A percentile compares a stretch with the other conserved stretches of the same genome.
These are phyloP conservation scores for Peromyscus aztecus DNA, from an alignment of 2,797 vertebrate genomes.

Conservation along the genomic window DNA sequence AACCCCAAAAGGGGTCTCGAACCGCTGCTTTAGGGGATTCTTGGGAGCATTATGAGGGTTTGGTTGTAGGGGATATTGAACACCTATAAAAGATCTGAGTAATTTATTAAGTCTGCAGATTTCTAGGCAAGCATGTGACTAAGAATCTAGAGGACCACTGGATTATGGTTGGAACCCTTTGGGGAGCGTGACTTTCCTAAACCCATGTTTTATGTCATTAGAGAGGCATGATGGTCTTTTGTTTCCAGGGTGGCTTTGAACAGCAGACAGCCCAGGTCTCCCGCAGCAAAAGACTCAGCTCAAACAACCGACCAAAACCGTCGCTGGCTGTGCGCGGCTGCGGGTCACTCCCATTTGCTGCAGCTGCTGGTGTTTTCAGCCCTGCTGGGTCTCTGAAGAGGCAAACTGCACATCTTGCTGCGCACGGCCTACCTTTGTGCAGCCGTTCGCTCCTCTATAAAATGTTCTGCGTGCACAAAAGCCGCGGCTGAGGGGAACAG, in stretches of 20 bases:
- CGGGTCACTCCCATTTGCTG: constrained; percentile 68
- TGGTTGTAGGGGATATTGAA: background rate
- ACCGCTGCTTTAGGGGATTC: background rate
- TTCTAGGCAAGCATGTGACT: background rate
- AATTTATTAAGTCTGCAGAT: background rate
- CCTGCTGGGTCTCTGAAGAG: constrained; percentile 71
- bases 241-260: constrained; percentile 65
- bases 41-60: background rate
- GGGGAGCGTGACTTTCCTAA: constrained; percentile 36
- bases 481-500: constrained; percentile 90
- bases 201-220: background rate
- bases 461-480: constrained; percentile 91
- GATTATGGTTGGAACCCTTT: constrained; percentile 23
- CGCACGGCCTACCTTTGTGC: constrained; percentile 83
- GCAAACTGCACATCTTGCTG: constrained; percentile 71
- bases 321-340: constrained; percentile 52
- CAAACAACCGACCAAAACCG: constrained; percentile 50
- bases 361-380: constrained; percentile 81
- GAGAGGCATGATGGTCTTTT: constrained; percentile 42
- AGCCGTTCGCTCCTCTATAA: constrained; percentile 70
- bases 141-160: constrained; percentile 48
- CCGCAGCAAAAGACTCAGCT: constrained; percentile 57
- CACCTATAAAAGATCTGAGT: background rate
- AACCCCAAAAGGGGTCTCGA: background rate
- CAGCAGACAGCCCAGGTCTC: constrained; percentile 61